Percentiles rank a stretch among this genome's conserved stretches.
These are phyloP conservation scores for Phyllotreta striolata DNA, from an alignment of 2,888 invertebrate genomes.

Conservation along the genomic window DNA sequence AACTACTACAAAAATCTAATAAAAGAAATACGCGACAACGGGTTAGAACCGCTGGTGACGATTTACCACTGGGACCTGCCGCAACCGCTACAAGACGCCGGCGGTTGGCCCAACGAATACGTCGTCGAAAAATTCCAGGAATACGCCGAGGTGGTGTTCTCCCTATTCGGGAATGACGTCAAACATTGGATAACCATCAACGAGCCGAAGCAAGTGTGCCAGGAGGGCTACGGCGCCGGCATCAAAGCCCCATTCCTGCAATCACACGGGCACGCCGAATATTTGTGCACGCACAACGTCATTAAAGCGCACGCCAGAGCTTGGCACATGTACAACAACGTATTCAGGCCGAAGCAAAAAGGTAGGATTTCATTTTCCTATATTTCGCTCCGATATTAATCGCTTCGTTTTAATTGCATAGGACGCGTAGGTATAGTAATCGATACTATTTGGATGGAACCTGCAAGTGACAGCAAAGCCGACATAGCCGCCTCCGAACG, in stretches of 20 bases:
- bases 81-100: slow-evolving; percentile 59
- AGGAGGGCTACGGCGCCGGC: slow-evolving; percentile 54
- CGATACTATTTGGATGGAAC: slow-evolving; percentile 70
- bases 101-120: slow-evolving; percentile 36
- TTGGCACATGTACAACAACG: slow-evolving; percentile 67
- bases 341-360: slow-evolving; percentile 65
- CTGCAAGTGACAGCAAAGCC: slow-evolving; percentile 63
- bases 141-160: slow-evolving; percentile 65
- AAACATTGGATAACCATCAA: slow-evolving; percentile 67
- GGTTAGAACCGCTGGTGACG: slow-evolving; percentile 66
- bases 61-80: slow-evolving; percentile 67
- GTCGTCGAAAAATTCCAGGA: slow-evolving; percentile 64
- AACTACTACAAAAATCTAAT: slow-evolving; percentile 52
- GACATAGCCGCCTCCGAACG: slow-evolving; percentile 64
- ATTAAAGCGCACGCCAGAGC: slow-evolving; percentile 71
- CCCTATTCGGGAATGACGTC: slow-evolving; percentile 54
- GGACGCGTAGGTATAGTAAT: slow-evolving; percentile 38
- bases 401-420: slow-evolving; percentile 11
- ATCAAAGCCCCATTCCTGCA: slow-evolving; percentile 61
- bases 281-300: slow-evolving; percentile 68
- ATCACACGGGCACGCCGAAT: slow-evolving; percentile 66
- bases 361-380: slow-evolving; percentile 23
- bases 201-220: slow-evolving; percentile 60
- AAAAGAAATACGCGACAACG: slow-evolving; percentile 61
- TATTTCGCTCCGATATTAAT: too few relatives aligned